Percentiles rank a stretch among this genome's conserved stretches.
Evolutionary conservation across 2,888 invertebrate species (phyloP).

Genomic region (Carabus problematicus): DNA sequence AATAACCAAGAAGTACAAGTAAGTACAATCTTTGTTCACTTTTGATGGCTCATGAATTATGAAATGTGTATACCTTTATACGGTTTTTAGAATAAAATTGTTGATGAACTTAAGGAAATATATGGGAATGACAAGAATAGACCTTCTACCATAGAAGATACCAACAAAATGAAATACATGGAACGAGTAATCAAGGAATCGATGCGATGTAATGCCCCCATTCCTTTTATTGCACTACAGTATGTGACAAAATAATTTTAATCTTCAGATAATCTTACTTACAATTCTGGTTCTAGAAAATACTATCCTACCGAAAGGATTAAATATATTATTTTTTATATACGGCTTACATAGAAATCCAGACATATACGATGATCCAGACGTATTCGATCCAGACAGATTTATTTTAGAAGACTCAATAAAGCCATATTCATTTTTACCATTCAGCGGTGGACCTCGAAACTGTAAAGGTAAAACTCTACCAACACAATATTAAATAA

Average conservation of each 20-base stretch:
- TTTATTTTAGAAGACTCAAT: constrained; percentile 50
- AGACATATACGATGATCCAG: constrained; percentile 50
- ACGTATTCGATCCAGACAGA: constrained; percentile 52
- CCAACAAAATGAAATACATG: constrained; percentile 52
- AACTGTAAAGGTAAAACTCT: constrained; percentile 50
- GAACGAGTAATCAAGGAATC: constrained; percentile 56
- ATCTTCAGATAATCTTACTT: too few relatives aligned
- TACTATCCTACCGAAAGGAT: constrained; percentile 47
- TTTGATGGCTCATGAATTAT: neutral
- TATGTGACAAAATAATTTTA: constrained; percentile 42
- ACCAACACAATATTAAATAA: neutral
- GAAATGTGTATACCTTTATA: too few relatives aligned
- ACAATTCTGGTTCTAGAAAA: constrained; percentile 45
- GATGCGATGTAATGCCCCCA: constrained; percentile 54
- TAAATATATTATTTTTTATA: constrained; percentile 45
- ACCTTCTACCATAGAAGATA: constrained; percentile 47
- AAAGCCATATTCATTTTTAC: constrained; percentile 51
- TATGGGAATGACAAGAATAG: constrained; percentile 45
- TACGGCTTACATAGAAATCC: constrained; percentile 50
- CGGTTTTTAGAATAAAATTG: constrained; percentile 50
- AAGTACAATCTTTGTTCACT: too few relatives aligned
- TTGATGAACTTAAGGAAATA: constrained; percentile 51
- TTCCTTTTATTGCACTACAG: constrained; percentile 48
- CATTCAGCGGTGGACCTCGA: constrained; percentile 52
- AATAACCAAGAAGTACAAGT: constrained; percentile 45